A percentile compares a stretch with the other conserved stretches of the same genome.
These are phyloP conservation scores for Baccha elongata DNA, from an alignment of 2,888 invertebrate genomes.

Conservation along the genomic window DNA sequence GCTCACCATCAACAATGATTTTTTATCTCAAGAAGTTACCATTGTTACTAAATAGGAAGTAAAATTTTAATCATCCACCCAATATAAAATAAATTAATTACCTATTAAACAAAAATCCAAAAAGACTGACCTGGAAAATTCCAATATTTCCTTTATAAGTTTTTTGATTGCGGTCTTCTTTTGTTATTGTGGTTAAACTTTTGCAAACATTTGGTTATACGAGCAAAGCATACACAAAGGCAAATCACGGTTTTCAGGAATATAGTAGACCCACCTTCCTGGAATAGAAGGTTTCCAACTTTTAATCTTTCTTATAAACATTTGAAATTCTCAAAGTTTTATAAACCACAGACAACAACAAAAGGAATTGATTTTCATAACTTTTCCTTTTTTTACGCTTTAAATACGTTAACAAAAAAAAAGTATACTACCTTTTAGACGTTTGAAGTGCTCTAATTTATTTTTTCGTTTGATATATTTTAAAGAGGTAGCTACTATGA, in stretches of 20 bases:
- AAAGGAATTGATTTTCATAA: slow-evolving; percentile 17
- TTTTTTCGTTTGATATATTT: not conserved
- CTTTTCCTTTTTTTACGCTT: slow-evolving; percentile 1
- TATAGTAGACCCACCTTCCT: too few relatives aligned
- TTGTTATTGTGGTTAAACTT: slow-evolving; percentile 6
- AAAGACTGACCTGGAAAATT: slow-evolving; percentile 8
- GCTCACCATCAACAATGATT: too few relatives aligned
- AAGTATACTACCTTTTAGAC: not conserved
- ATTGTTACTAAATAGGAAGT: too few relatives aligned
- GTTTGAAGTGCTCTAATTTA: not conserved
- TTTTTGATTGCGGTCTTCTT: not conserved
- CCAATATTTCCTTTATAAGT: not conserved
- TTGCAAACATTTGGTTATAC: not conserved
- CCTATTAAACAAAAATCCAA: not conserved
- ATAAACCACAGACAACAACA: slow-evolving; percentile 11
- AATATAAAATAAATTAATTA: too few relatives aligned
- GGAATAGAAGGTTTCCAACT: not conserved
- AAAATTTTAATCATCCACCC: too few relatives aligned
- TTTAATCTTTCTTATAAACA: not conserved
- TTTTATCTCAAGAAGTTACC: too few relatives aligned
- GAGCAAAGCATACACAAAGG: slow-evolving; percentile 1
- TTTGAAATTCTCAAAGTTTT: slow-evolving; percentile 3
- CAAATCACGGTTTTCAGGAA: not conserved
- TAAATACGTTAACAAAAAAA: not conserved
- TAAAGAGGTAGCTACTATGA: not conserved